Percentiles rank a stretch among this genome's conserved stretches.
Evolutionary conservation across 2,113 vertebrate species (phyloP).

Genomic region (Charadrius vociferus): DNA sequence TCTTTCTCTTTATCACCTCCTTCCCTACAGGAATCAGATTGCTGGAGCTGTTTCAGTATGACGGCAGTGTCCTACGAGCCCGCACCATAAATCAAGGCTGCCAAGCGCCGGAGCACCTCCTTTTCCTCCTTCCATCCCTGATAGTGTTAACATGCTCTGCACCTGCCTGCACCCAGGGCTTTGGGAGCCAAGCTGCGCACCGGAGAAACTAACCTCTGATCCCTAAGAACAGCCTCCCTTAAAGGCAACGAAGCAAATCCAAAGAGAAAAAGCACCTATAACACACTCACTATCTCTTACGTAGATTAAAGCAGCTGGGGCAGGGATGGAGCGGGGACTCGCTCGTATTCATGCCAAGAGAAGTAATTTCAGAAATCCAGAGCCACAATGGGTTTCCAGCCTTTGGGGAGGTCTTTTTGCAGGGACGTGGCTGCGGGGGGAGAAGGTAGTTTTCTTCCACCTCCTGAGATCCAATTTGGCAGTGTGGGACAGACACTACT

Average conservation of each 20-base stretch:
- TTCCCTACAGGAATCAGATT: neutral
- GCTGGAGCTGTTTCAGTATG: neutral
- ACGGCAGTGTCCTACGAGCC: neutral
- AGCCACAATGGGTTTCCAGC: neutral
- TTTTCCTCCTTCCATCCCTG: neutral
- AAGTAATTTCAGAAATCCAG: neutral
- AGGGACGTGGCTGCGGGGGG: neutral
- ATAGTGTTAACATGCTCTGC: neutral
- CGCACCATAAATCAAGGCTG: neutral
- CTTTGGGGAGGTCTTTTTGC: neutral
- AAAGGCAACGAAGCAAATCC: neutral
- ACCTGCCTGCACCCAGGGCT: neutral
- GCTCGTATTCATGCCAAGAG: neutral
- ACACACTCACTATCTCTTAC: neutral
- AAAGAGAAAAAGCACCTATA: neutral
- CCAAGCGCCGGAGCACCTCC: neutral
- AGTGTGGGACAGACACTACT: neutral
- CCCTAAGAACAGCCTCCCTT: neutral
- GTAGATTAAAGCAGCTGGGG: neutral
- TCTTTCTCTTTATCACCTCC: neutral
- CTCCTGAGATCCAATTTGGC: neutral
- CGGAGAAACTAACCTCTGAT: neutral
- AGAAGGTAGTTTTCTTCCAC: neutral
- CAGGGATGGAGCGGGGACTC: neutral
- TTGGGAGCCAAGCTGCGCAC: fast-evolving